Conservation (phyloP, 2,797 vertebrate species). For the Lateolabrax maculatus region DNA sequence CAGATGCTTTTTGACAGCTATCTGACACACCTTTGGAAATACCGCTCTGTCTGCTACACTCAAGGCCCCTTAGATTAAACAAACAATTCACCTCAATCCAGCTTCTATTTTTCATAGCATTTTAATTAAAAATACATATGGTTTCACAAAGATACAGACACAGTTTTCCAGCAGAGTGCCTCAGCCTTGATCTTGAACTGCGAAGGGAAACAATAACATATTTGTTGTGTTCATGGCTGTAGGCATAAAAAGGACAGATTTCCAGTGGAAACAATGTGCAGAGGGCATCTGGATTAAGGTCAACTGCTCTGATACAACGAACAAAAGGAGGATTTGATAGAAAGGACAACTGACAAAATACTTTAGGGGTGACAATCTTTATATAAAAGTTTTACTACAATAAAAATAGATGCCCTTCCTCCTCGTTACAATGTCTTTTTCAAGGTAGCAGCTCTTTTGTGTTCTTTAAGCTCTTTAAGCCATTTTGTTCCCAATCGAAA, state of each 20-base stretch:
- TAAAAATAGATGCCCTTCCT: slow-evolving; percentile 1
- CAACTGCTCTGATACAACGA: slow-evolving; percentile 29
- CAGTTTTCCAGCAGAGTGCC: slow-evolving; percentile 18
- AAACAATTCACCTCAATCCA: slow-evolving; percentile 27
- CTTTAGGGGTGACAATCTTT: slow-evolving; percentile 7
- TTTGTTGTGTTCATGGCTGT: slow-evolving; percentile 61
- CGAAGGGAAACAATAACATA: slow-evolving; percentile 55
- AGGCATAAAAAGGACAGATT: slow-evolving; percentile 48
- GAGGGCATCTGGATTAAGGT: slow-evolving; percentile 57
- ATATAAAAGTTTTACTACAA: slow-evolving; percentile 5
- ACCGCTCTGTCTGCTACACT: slow-evolving; percentile 24
- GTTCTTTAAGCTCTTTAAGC: background rate
- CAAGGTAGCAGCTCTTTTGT: background rate
- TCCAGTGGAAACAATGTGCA: slow-evolving; percentile 69
- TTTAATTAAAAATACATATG: slow-evolving; percentile 26
- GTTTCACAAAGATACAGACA: slow-evolving; percentile 14
- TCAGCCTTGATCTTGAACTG: slow-evolving; percentile 37
- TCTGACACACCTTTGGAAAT: slow-evolving; percentile 58
- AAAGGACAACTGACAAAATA: slow-evolving; percentile 54
- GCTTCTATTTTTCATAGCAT: slow-evolving; percentile 44
- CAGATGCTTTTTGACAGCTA: slow-evolving; percentile 61
- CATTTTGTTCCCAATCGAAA: slow-evolving; percentile 29
- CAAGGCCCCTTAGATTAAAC: slow-evolving; percentile 35
- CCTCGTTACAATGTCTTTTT: background rate
- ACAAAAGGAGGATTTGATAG: slow-evolving; percentile 60